Percentiles rank a stretch among this genome's conserved stretches.
Evolutionary conservation across 2,113 vertebrate species (phyloP).

Genomic region (Phocoena sinus): DNA sequence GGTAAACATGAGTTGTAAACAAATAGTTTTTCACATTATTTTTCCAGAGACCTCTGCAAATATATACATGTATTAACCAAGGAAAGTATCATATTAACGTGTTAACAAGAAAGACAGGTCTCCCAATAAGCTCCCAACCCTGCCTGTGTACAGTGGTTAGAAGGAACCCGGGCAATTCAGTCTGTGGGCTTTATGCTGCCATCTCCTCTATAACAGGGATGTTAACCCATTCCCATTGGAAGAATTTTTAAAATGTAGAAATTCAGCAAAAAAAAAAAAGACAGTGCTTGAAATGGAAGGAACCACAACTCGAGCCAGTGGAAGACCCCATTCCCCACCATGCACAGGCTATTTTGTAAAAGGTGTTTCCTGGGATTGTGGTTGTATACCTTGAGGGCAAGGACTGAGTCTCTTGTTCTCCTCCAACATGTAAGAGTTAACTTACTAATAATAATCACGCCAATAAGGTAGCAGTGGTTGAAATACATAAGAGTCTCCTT

Average conservation of each 20-base stretch:
- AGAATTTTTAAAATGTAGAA: neutral
- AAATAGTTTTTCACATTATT: neutral
- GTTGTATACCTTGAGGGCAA: neutral
- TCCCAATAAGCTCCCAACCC: neutral
- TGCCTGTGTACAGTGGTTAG: neutral
- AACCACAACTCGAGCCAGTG: neutral
- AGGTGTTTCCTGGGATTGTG: neutral
- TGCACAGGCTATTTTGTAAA: neutral
- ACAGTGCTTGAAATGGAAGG: neutral
- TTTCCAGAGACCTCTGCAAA: neutral
- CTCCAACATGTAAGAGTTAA: neutral
- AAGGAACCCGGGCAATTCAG: neutral
- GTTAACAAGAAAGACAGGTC: neutral
- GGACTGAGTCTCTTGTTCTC: neutral
- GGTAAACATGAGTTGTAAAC: neutral
- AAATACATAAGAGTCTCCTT: conserved; percentile 22
- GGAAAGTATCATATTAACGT: neutral
- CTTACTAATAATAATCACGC: neutral
- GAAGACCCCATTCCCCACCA: neutral
- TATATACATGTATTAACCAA: neutral
- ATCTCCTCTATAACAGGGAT: neutral
- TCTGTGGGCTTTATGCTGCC: neutral
- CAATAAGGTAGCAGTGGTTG: neutral
- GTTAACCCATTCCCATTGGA: neutral
- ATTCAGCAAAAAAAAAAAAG: neutral